Percentiles rank a stretch among this genome's conserved stretches.
These are phyloP conservation scores for Drosophila antonietae DNA, from an alignment of 2,888 invertebrate species.

Conservation along the genomic window DNA sequence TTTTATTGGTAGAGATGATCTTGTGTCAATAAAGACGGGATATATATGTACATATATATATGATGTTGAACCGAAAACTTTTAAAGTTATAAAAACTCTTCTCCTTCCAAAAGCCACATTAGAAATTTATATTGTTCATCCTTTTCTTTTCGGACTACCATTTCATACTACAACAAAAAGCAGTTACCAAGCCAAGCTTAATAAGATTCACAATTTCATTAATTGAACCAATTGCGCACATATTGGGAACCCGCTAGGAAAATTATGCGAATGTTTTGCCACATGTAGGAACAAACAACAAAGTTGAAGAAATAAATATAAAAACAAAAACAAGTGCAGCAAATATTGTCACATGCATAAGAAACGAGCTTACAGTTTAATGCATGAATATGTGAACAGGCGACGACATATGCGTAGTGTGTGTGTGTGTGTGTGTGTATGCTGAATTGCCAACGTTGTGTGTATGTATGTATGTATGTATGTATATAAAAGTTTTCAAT, in stretches of 20 bases:
- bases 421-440: conserved; percentile 10
- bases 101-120: no score
- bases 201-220: conserved; percentile 14
- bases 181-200: neutral
- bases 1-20: no score
- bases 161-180: neutral
- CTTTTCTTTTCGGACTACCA: neutral
- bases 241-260: neutral
- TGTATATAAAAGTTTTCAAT: conserved; percentile 78
- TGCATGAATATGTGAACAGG: conserved; percentile 68
- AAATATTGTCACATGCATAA: conserved; percentile 75
- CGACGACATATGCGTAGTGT: conserved; percentile 67
- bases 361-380: conserved; percentile 68
- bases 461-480: conserved; percentile 52
- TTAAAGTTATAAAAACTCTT: no score
- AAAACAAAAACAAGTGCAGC: conserved; percentile 51
- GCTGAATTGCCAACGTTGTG: conserved; percentile 62
- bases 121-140: no score
- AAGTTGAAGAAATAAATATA: conserved; percentile 28
- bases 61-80: no score
- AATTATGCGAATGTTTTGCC: conserved; percentile 7
- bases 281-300: neutral
- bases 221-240: conserved; percentile 21
- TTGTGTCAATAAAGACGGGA: no score
- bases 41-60: no score